Conservation (phyloP, 2,888 invertebrate genomes). For the Andrena hattorfiana region DNA sequence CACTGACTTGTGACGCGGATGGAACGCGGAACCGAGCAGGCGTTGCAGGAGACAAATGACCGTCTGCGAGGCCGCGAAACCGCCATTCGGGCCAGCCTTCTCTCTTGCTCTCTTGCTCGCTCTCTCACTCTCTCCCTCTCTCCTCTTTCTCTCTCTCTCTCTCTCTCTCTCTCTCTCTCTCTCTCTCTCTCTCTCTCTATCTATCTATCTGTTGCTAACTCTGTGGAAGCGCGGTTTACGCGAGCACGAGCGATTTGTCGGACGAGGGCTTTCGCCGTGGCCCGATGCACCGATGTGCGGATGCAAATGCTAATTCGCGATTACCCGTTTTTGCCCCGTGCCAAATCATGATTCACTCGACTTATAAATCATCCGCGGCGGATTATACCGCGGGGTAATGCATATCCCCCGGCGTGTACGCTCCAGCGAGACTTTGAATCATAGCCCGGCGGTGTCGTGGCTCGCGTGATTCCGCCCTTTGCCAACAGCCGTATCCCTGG, state of each 20-base stretch:
- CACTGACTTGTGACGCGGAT: slow-evolving; percentile 82
- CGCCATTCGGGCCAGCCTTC: slow-evolving; percentile 64
- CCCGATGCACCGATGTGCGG: not conserved
- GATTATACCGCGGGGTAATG: slow-evolving; percentile 50
- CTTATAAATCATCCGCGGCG: slow-evolving; percentile 60
- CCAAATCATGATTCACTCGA: slow-evolving; percentile 61
- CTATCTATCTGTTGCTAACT: not conserved
- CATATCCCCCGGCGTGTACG: slow-evolving; percentile 44
- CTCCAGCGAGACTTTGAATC: slow-evolving; percentile 51
- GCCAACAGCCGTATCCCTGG: not conserved
- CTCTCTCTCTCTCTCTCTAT: not conserved
- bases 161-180: not conserved
- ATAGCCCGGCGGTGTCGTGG: slow-evolving; percentile 2
- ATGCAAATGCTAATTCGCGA: slow-evolving; percentile 61
- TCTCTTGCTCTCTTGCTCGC: not conserved
- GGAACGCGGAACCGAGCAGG: slow-evolving; percentile 82
- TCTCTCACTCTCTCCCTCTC: not conserved
- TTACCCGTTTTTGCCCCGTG: slow-evolving; percentile 52
- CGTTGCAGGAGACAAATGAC: slow-evolving; percentile 83
- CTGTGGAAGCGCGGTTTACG: slow-evolving; percentile 44
- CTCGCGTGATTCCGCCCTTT: slow-evolving; percentile 47
- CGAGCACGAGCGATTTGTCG: slow-evolving; percentile 54
- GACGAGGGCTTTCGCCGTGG: slow-evolving; percentile 24
- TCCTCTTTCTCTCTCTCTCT: not conserved
- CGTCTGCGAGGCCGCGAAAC: slow-evolving; percentile 79